Percentiles rank a stretch among this genome's conserved stretches.
Evolutionary conservation across 2,888 invertebrate species (phyloP).

Genomic region (Acrocera orbiculus): DNA sequence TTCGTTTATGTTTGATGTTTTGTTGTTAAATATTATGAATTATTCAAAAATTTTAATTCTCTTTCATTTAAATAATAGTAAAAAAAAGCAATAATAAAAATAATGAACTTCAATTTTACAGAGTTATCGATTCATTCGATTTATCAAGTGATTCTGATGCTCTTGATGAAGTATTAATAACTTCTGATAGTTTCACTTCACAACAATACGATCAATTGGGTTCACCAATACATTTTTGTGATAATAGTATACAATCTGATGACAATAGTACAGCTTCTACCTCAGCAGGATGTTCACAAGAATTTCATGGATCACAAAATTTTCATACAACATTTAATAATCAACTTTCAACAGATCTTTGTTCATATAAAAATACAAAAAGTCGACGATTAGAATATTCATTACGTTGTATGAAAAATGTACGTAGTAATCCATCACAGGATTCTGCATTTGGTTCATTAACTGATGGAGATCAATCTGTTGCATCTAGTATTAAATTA

Average conservation of each 20-base stretch:
- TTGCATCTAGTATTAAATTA: conserved; percentile 29
- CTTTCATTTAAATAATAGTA: too few relatives aligned
- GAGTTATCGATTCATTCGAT: conserved; percentile 31
- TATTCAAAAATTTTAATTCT: too few relatives aligned
- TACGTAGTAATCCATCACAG: conserved; percentile 31
- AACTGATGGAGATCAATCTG: conserved; percentile 30
- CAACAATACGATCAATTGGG: conserved; percentile 24
- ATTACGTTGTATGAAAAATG: conserved; percentile 29
- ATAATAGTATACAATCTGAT: conserved; percentile 27
- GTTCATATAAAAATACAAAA: conserved; percentile 30
- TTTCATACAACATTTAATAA: conserved; percentile 16
- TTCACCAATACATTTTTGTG: conserved; percentile 30
- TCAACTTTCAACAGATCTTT: conserved; percentile 29
- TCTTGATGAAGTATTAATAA: conserved; percentile 29
- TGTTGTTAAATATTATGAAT: too few relatives aligned
- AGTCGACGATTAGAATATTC: conserved; percentile 31
- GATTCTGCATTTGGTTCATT: conserved; percentile 31
- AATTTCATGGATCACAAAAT: too few relatives aligned
- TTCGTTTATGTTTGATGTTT: too few relatives aligned
- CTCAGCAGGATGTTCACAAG: neutral
- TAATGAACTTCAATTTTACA: too few relatives aligned
- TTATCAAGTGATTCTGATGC: conserved; percentile 31
- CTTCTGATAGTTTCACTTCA: conserved; percentile 18
- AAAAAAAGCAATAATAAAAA: too few relatives aligned
- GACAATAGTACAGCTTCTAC: conserved; percentile 18